Conservation (phyloP, 2,797 vertebrate species). For the Gastrophryne carolinensis region DNA sequence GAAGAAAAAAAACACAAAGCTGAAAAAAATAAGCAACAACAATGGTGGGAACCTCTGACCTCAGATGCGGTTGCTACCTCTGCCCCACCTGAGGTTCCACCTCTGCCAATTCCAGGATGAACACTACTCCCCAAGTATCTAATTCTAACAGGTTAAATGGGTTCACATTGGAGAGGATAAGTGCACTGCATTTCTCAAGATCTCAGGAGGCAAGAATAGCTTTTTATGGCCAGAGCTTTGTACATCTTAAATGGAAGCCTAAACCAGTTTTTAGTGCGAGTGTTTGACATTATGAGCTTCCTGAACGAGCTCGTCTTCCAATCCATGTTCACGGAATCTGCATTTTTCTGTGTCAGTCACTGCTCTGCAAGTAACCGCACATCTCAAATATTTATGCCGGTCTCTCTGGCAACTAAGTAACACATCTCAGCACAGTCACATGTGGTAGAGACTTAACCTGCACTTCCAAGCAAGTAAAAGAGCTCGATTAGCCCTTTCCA, state of each 20-base stretch:
- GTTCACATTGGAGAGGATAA: too few relatives aligned
- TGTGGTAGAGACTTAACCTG: not conserved
- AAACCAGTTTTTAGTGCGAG: not conserved
- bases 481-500: too few relatives aligned
- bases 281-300: not conserved
- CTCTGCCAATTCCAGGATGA: too few relatives aligned
- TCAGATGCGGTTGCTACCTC: too few relatives aligned
- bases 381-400: constrained; percentile 34
- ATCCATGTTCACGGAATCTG: not conserved
- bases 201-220: not conserved
- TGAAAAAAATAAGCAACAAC: too few relatives aligned
- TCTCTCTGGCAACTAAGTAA: constrained; percentile 1
- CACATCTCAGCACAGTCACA: not conserved
- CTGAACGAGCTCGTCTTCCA: not conserved
- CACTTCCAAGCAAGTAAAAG: not conserved
- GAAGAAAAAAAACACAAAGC: too few relatives aligned
- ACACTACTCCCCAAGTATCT: too few relatives aligned
- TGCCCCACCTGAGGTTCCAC: too few relatives aligned
- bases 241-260: not conserved
- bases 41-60: too few relatives aligned
- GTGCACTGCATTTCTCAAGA: too few relatives aligned
- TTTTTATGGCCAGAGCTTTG: not conserved
- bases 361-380: not conserved
- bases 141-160: too few relatives aligned
- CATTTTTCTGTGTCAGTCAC: not conserved